These are phyloP conservation scores for Paguma larvata DNA, from an alignment of 2,797 vertebrate genomes.

Conservation along the genomic window DNA sequence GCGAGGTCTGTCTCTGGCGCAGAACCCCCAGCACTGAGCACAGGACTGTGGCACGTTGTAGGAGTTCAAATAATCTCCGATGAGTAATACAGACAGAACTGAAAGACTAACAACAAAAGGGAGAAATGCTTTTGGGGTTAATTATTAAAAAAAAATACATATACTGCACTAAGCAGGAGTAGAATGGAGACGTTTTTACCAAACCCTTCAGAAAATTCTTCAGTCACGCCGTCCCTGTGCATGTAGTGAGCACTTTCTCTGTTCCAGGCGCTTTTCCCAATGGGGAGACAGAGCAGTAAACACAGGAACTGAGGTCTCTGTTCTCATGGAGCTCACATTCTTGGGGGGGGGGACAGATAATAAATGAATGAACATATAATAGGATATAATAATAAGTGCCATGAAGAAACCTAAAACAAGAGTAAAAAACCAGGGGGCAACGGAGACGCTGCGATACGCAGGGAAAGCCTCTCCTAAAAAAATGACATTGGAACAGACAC, in stretches of 20 bases:
- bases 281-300: not conserved
- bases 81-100: not conserved
- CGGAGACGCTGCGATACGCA: not conserved
- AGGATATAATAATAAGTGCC: no score
- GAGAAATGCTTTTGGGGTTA: not conserved
- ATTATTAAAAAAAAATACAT: not conserved
- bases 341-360: not conserved
- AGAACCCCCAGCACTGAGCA: not conserved
- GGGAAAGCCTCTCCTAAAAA: not conserved
- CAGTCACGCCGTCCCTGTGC: no score
- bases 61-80: not conserved
- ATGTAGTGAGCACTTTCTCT: not conserved
- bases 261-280: not conserved
- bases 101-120: not conserved
- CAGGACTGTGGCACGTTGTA: not conserved
- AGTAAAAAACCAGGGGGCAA: not conserved
- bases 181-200: not conserved
- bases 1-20: not conserved
- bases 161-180: not conserved
- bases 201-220: not conserved
- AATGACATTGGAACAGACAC: constrained; percentile 26
- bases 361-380: not conserved
- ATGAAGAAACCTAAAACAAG: not conserved
- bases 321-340: not conserved
- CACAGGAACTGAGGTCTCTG: not conserved